Base-by-base conservation (phyloP, 2,797 vertebrate genomes). In the Tokudaia muenninki region DNA sequence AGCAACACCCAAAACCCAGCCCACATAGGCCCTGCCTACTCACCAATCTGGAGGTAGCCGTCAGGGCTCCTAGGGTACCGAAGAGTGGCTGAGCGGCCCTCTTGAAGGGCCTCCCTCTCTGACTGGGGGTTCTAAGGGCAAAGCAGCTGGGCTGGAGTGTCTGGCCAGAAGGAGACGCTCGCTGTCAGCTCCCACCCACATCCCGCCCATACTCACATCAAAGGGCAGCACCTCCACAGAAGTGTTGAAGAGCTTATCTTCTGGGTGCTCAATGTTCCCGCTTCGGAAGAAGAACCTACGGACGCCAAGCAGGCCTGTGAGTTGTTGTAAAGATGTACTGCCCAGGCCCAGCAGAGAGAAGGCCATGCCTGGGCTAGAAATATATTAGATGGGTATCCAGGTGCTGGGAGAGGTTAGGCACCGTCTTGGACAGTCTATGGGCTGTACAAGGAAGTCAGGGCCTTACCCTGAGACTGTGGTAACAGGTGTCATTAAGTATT, bases 231-330 rank as follows among this genome's bases (percentile, higher is more conserved):
- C 99, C 98, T 99, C 99, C 98, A 99, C 99, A 0, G 99, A 99
- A 0, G 99, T 99, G 98, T 99, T 99, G 99, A 99, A 99, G 75
- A 99, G 99, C 98, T 99, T 99, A 98, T 99, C 99, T 96, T 99
- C 99, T 4, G 99, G 99, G 98, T 99, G 99, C 94, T 99, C 99
- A 0, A 99, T 99, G 98, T 99, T 99, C 82, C 99, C 99, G 1
- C 99, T 99, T 89, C 99, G 99, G 98, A 99, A 99, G 98, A 99
- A 99, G 98, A 99, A 99, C 99, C 99, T 99, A 98, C 52, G 47
- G 31, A 50, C 4, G 90, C 97, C 97, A 96, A 88, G 96, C 93
- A 97, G 89, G 72, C 50, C n/a, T 0, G 41, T 97, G 91, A 97
- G 95, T 70, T 41, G n/a, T 44, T 24, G 70, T 12, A 3, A 21